These are phyloP conservation scores for Corydoras sp. DNA, from an alignment of 2,113 vertebrate species.

Conservation along the genomic window DNA sequence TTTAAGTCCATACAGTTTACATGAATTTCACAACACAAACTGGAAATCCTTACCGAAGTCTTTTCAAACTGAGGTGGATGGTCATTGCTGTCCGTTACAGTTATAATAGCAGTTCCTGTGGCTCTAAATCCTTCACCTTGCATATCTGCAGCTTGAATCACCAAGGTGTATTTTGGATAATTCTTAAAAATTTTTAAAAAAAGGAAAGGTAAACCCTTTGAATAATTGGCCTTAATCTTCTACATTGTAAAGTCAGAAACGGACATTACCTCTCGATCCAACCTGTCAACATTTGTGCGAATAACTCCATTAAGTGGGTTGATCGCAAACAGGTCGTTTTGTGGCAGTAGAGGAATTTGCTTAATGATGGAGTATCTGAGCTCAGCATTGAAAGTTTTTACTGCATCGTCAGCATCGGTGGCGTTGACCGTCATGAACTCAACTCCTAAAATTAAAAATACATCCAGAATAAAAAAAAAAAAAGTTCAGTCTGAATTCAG, in stretches of 20 bases:
- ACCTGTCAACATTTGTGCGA: constrained; percentile 57
- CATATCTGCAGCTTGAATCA: constrained; percentile 65
- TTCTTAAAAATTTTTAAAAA: constrained; percentile 13
- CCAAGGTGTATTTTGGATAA: constrained; percentile 60
- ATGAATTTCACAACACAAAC: too few species aligned
- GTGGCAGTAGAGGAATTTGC: constrained; percentile 58
- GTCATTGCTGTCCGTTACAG: constrained; percentile 74
- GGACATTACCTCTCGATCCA: constrained; percentile 78
- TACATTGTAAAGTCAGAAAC: too few species aligned
- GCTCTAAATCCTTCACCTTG: constrained; percentile 52
- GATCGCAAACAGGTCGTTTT: constrained; percentile 67
- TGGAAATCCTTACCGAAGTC: constrained; percentile 53
- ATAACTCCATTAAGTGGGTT: constrained; percentile 66
- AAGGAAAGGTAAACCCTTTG: background rate
- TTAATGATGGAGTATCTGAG: constrained; percentile 66
- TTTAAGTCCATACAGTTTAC: too few species aligned
- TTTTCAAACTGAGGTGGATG: constrained; percentile 69
- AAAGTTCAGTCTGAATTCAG: too few species aligned
- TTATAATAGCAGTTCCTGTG: constrained; percentile 62
- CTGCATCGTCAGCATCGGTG: constrained; percentile 67
- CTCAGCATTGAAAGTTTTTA: constrained; percentile 59
- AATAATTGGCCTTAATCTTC: too few species aligned
- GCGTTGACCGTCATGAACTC: constrained; percentile 72
- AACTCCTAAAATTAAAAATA: constrained; percentile 53
- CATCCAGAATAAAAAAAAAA: background rate